Percentiles rank a stretch among this genome's conserved stretches.
Evolutionary conservation across 2,888 invertebrate genomes (phyloP).

Genomic region (Eupithecia dodoneata): DNA sequence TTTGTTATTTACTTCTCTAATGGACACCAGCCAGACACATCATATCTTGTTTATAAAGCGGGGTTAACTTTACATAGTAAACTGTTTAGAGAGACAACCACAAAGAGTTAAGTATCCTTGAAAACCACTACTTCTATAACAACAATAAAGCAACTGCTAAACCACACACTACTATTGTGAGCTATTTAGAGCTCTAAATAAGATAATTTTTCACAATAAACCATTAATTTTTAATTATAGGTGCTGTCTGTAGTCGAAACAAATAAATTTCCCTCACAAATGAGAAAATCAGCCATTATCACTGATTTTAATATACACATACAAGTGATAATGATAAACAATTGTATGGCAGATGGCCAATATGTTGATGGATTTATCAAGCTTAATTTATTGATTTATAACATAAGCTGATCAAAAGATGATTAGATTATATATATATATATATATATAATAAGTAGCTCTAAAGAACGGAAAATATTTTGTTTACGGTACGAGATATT

Average conservation of each 20-base stretch:
- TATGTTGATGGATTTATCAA: not conserved
- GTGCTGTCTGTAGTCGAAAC: not conserved
- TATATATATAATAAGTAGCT: too few relatives aligned
- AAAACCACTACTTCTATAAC: too few relatives aligned
- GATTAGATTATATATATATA: not conserved
- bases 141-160: too few relatives aligned
- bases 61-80: not conserved
- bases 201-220: too few relatives aligned
- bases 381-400: not conserved
- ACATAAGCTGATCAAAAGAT: not conserved
- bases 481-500: not conserved
- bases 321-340: not conserved
- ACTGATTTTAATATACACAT: constrained; percentile 1
- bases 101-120: too few relatives aligned
- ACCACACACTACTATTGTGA: too few relatives aligned
- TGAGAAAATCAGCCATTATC: not conserved
- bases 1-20: not conserved
- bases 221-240: too few relatives aligned
- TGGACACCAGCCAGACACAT: too few relatives aligned
- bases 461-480: not conserved
- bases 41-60: not conserved
- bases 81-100: not conserved
- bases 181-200: too few relatives aligned
- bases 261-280: not conserved
- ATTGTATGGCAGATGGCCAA: constrained; percentile 7